Conservation (phyloP, 2,113 vertebrate genomes). For the Bettongia penicillata region DNA sequence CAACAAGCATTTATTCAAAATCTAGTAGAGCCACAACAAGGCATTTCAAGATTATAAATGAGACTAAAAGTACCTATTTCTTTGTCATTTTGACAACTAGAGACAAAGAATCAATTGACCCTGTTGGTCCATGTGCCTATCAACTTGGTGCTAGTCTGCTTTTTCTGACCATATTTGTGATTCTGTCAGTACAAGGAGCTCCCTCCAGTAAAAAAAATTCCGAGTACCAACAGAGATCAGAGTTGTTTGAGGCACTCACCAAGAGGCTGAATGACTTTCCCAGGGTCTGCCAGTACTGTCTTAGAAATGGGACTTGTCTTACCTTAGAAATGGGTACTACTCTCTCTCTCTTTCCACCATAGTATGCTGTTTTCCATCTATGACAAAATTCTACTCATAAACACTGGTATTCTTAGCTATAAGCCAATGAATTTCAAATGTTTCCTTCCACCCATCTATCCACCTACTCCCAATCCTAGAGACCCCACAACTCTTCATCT, state of each 20-base stretch:
- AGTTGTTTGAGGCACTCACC: not conserved
- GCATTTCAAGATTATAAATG: not conserved
- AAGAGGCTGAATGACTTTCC: not conserved
- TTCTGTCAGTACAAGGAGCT: not conserved
- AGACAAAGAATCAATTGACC: not conserved
- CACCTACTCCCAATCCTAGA: not conserved
- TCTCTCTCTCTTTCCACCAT: not conserved
- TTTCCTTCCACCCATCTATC: not conserved
- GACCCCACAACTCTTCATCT: not conserved
- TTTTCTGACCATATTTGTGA: not conserved
- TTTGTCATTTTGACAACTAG: not conserved
- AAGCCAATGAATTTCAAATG: not conserved
- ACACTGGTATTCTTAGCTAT: not conserved
- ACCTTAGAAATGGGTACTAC: not conserved
- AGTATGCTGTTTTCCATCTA: not conserved
- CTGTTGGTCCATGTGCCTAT: not conserved
- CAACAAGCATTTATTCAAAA: not conserved
- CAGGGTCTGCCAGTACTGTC: not conserved
- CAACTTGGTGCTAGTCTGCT: not conserved
- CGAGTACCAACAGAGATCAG: not conserved
- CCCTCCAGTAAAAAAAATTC: not conserved
- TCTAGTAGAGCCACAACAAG: not conserved
- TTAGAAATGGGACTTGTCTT: not conserved
- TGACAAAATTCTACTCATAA: not conserved
- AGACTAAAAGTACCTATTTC: not conserved